These are phyloP conservation scores for Lemur catta DNA, from an alignment of 2,797 vertebrate genomes.

Conservation along the genomic window DNA sequence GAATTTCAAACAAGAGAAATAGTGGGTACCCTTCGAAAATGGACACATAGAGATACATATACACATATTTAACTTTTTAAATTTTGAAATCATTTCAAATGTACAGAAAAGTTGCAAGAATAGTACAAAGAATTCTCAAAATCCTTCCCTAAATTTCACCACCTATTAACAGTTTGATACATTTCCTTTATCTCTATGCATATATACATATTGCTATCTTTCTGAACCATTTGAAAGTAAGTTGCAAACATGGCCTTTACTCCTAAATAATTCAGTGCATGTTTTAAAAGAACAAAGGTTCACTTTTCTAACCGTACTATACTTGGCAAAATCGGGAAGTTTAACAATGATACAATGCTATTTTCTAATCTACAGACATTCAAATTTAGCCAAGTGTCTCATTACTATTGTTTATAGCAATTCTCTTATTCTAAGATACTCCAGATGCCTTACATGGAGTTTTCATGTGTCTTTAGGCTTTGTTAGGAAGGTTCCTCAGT, in stretches of 20 bases:
- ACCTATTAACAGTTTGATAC: neutral
- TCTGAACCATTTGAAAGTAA: neutral
- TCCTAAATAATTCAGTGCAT: neutral
- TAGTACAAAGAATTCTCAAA: neutral
- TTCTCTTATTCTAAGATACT: neutral
- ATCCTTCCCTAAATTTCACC: neutral
- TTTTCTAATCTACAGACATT: neutral
- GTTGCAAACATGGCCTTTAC: neutral
- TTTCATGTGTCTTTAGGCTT: neutral
- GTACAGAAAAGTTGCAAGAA: neutral
- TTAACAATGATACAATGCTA: neutral
- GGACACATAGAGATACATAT: neutral
- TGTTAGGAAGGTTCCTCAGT: neutral
- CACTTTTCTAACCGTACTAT: neutral
- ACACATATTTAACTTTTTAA: neutral
- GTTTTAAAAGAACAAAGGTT: neutral
- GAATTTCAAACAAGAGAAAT: constrained; percentile 5
- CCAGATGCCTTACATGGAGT: neutral
- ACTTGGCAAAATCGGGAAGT: neutral
- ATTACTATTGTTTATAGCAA: neutral
- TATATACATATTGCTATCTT: neutral
- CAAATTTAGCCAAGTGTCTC: neutral
- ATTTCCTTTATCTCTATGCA: neutral
- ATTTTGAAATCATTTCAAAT: neutral
- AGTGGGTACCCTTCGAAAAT: neutral